Conservation (phyloP, 1,140 invertebrate species). For the Pygmarrhopalites habei region DNA sequence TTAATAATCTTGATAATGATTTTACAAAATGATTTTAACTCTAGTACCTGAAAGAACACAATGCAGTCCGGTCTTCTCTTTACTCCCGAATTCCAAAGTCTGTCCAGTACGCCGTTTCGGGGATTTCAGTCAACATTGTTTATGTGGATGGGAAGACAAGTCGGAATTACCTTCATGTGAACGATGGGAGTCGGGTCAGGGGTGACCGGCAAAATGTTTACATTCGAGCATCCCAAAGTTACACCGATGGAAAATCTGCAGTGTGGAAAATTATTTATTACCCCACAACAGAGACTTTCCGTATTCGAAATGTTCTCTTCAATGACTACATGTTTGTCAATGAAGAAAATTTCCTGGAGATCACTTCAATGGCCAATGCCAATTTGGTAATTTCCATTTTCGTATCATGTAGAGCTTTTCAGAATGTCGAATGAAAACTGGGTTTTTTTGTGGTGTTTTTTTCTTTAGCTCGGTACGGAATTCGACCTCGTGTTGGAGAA, state of each 20-base stretch:
- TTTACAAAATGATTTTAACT: no score
- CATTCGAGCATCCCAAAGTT: conserved; percentile 5
- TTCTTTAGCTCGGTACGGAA: background rate
- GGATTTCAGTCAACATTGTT: conserved; percentile 4
- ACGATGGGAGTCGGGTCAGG: background rate
- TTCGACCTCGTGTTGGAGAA: background rate
- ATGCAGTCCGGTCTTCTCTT: background rate
- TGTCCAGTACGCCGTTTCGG: background rate
- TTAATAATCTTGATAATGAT: no score
- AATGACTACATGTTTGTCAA: conserved; percentile 10
- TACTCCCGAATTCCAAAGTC: conserved; percentile 7
- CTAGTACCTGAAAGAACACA: conserved; percentile 13
- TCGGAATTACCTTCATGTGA: background rate
- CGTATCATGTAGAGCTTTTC: no score
- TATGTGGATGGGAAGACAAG: background rate
- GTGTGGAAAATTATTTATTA: conserved; percentile 5
- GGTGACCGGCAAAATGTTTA: conserved; percentile 2
- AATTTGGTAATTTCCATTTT: no score
- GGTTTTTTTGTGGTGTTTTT: no score
- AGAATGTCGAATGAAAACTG: no score
- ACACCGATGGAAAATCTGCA: background rate
- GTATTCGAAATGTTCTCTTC: conserved; percentile 6
- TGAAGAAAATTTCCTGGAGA: conserved; percentile 5
- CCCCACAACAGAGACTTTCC: background rate
- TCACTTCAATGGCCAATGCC: conserved; percentile 7